Conservation (phyloP, 1,140 invertebrate genomes). For the Hycleus cichorii region DNA sequence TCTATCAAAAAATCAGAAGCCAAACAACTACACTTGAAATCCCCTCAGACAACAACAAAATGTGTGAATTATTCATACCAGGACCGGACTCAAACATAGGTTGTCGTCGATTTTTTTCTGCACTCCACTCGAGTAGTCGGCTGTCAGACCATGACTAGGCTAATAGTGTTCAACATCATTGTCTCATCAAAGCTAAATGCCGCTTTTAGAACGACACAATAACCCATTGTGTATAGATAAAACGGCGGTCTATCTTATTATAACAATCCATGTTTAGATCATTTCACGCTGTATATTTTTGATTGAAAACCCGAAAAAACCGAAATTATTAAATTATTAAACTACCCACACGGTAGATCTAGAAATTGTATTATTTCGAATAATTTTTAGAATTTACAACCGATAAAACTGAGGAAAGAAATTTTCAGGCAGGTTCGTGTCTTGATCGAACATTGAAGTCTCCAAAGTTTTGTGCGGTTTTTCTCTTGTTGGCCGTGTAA, state of each 20-base stretch:
- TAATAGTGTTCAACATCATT: constrained; percentile 18
- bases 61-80: constrained; percentile 2
- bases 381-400: no score
- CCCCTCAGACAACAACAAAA: no score
- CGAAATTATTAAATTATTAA: neutral
- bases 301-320: neutral
- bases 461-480: no score
- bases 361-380: neutral
- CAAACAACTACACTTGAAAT: neutral
- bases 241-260: neutral
- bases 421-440: no score
- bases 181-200: constrained; percentile 14
- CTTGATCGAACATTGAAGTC: no score
- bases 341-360: constrained; percentile 6
- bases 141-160: constrained; percentile 19
- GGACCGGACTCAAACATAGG: constrained; percentile 1
- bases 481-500: no score
- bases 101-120: constrained; percentile 5
- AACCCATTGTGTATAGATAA: constrained; percentile 6
- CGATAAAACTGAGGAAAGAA: no score
- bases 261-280: neutral
- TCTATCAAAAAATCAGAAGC: constrained; percentile 22
- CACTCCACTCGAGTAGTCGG: neutral
- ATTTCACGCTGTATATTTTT: neutral
- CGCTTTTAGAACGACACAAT: constrained; percentile 15